phyloP scores from a whole-genome alignment of 2,888 invertebrate species.

The Latrodectus elegans region DNA sequence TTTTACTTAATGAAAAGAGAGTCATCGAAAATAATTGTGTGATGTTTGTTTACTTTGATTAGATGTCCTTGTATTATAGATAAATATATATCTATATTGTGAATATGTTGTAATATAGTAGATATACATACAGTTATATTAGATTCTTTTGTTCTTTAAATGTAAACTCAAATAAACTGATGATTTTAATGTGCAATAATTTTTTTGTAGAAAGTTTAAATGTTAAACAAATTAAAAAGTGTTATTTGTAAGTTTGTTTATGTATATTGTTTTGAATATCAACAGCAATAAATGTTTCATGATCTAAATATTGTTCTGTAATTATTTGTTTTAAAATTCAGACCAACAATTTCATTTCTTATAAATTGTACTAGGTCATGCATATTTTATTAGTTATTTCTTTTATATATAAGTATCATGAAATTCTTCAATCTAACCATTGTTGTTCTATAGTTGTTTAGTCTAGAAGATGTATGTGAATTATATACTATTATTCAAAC shows the following conservation, averaged over 20 bases:
- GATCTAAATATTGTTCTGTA: neutral
- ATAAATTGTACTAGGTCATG: too few relatives aligned
- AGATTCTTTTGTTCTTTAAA: constrained; percentile 9
- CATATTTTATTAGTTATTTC: too few relatives aligned
- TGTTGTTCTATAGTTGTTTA: too few relatives aligned
- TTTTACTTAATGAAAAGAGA: too few relatives aligned
- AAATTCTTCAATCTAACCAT: too few relatives aligned
- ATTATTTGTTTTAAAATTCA: too few relatives aligned
- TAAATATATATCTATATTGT: constrained; percentile 14
- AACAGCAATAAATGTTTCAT: constrained; percentile 36
- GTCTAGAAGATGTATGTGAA: too few relatives aligned
- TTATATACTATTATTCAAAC: too few relatives aligned
- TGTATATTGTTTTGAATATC: constrained; percentile 19
- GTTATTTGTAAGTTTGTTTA: constrained; percentile 13
- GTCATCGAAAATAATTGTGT: too few relatives aligned
- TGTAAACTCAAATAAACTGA: neutral
- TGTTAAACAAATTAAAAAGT: constrained; percentile 22
- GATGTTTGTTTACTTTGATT: constrained; percentile 1
- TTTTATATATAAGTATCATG: too few relatives aligned
- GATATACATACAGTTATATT: constrained; percentile 9
- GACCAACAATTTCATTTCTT: too few relatives aligned
- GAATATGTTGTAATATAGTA: constrained; percentile 12
- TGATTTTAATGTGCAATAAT: constrained; percentile 17
- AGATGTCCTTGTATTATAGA: neutral
- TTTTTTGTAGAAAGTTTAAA: constrained; percentile 33